phyloP scores from a whole-genome alignment of 2,113 vertebrate species.

The Zosterops pallidus region DNA sequence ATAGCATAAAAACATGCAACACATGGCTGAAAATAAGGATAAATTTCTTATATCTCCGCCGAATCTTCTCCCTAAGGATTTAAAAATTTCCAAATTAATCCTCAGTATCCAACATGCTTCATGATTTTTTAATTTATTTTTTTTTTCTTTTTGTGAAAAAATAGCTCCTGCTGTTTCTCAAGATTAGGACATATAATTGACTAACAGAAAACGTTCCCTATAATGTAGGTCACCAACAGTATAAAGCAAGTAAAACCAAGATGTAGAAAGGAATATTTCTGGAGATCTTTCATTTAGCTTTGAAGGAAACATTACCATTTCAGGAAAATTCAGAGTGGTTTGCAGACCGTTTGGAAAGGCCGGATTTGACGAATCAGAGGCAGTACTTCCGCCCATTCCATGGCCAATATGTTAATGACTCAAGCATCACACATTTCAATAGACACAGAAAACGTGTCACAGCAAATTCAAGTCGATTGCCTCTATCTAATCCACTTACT shows the following conservation, averaged over 20 bases:
- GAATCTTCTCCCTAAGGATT: neutral
- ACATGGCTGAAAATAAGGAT: neutral
- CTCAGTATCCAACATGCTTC: neutral
- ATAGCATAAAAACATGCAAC: neutral
- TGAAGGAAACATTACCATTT: conserved; percentile 3
- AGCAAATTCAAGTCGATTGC: neutral
- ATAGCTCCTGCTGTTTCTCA: neutral
- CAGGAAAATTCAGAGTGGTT: neutral
- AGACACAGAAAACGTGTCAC: neutral
- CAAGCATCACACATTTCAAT: neutral
- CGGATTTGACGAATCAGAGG: neutral
- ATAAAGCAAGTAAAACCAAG: neutral
- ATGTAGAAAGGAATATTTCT: neutral
- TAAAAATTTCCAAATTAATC: neutral
- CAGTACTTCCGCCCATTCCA: neutral
- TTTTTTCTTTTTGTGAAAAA: neutral
- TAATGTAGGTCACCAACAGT: neutral
- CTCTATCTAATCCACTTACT: neutral
- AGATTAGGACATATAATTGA: neutral
- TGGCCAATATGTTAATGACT: neutral
- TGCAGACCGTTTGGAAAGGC: neutral
- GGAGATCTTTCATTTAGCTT: neutral
- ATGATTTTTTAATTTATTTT: neutral
- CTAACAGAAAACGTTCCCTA: neutral
- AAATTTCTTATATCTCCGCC: neutral